Percentiles rank a stretch among this genome's conserved stretches.
These are phyloP conservation scores for Hydra vulgaris DNA, from an alignment of 30 jellyfish, hydroid and myxozoan genomes.

Conservation along the genomic window DNA sequence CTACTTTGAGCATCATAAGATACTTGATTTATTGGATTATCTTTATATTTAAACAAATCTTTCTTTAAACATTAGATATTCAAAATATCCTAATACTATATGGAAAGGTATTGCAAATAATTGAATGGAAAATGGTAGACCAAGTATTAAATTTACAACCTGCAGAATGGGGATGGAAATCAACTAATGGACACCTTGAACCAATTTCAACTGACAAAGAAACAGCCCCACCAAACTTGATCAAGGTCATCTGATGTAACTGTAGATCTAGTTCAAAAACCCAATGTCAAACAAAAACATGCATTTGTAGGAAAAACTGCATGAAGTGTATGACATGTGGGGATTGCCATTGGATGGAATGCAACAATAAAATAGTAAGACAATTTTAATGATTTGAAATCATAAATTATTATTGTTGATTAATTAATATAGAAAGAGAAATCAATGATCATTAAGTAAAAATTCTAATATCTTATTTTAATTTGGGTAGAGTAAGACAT, in stretches of 20 bases:
- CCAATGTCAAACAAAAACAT: neutral
- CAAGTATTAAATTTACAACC: neutral
- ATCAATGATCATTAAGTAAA: too few relatives aligned
- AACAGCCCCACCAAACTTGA: neutral
- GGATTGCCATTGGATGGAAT: too few relatives aligned
- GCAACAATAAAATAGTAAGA: too few relatives aligned
- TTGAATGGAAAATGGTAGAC: constrained; percentile 4
- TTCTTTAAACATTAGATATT: too few relatives aligned
- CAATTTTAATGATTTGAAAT: too few relatives aligned
- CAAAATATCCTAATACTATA: neutral
- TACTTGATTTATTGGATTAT: neutral
- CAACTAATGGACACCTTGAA: neutral
- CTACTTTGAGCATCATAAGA: neutral
- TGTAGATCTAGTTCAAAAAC: neutral
- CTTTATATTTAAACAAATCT: neutral
- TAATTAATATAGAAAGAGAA: too few relatives aligned
- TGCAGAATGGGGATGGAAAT: constrained; percentile 1
- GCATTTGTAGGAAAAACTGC: too few relatives aligned
- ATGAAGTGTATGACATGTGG: too few relatives aligned
- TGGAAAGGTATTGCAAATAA: neutral
- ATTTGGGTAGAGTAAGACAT: too few relatives aligned
- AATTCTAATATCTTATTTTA: too few relatives aligned
- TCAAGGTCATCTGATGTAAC: neutral
- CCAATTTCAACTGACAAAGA: constrained; percentile 7
- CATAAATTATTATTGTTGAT: too few relatives aligned